A percentile compares a stretch with the other conserved stretches of the same genome.
Evolutionary conservation across 1,140 invertebrate species (phyloP).

Genomic region (Drosophila pandora): DNA sequence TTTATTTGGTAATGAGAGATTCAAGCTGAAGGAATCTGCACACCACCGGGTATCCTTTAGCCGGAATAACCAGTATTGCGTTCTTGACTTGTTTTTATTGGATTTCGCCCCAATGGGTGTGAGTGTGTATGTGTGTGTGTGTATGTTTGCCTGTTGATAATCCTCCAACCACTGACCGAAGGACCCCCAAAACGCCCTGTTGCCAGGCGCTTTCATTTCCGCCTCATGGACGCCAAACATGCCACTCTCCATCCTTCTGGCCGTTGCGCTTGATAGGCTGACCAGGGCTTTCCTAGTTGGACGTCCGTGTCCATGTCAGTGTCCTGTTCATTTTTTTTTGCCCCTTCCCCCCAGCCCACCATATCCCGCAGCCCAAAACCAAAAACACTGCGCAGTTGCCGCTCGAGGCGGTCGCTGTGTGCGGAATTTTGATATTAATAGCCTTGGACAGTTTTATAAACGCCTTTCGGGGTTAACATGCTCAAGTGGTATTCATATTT

Average conservation of each 20-base stretch:
- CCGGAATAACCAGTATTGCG: constrained; percentile 4
- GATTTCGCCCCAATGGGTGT: constrained; percentile 3
- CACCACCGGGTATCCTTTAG: constrained; percentile 18
- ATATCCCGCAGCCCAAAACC: constrained; percentile 24
- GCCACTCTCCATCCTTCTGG: constrained; percentile 37
- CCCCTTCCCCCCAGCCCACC: background rate
- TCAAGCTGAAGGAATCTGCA: background rate
- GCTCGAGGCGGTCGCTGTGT: constrained; percentile 53
- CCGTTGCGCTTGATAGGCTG: constrained; percentile 69
- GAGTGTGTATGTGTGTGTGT: constrained; percentile 11
- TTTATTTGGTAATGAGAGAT: background rate
- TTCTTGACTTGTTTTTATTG: constrained; percentile 25
- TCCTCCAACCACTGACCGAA: constrained; percentile 51
- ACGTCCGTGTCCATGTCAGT: constrained; percentile 36
- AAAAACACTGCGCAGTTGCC: constrained; percentile 73
- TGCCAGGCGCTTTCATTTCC: constrained; percentile 75
- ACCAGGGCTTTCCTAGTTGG: constrained; percentile 63
- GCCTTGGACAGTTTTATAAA: constrained; percentile 82
- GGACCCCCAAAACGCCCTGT: constrained; percentile 33
- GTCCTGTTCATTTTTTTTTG: constrained; percentile 32
- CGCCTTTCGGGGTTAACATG: constrained; percentile 82
- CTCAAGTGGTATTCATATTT: constrained; percentile 82
- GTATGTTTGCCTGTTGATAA: constrained; percentile 71
- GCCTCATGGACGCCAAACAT: constrained; percentile 80
- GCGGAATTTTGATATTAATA: constrained; percentile 82